Percentiles rank a stretch among this genome's conserved stretches.
These are phyloP conservation scores for Stratiolaelaps scimitus DNA, from an alignment of 1,140 invertebrate species.

Conservation along the genomic window DNA sequence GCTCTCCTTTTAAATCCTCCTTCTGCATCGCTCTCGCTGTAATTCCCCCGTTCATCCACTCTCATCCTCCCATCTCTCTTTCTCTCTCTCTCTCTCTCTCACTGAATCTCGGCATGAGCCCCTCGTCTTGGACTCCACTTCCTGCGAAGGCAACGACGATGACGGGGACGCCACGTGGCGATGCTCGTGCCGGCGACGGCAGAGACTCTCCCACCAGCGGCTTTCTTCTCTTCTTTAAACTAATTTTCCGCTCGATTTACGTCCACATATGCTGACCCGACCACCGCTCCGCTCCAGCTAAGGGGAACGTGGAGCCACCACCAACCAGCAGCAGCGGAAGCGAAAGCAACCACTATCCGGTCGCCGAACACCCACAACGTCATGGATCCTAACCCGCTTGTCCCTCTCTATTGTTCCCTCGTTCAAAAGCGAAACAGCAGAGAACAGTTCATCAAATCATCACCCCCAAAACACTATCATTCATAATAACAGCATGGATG, in stretches of 20 bases:
- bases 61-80: not conserved
- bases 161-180: not conserved
- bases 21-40: constrained; percentile 1
- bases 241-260: constrained; percentile 25
- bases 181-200: not conserved
- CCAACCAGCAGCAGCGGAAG: too few species aligned
- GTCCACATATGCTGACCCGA: constrained; percentile 23
- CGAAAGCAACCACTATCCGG: too few species aligned
- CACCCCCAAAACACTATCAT: not conserved
- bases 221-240: not conserved
- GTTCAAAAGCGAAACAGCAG: not conserved
- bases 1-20: too few species aligned
- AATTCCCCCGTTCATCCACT: not conserved
- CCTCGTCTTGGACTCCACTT: not conserved
- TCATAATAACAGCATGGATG: too few species aligned
- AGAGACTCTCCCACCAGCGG: not conserved
- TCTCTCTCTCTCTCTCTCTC: not conserved
- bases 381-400: not conserved
- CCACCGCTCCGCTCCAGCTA: not conserved
- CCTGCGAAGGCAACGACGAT: not conserved
- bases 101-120: not conserved
- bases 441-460: not conserved
- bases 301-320: not conserved
- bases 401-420: not conserved
- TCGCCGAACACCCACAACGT: not conserved